These are phyloP conservation scores for Megalopta genalis DNA, from an alignment of 1,140 invertebrate genomes.

Conservation along the genomic window DNA sequence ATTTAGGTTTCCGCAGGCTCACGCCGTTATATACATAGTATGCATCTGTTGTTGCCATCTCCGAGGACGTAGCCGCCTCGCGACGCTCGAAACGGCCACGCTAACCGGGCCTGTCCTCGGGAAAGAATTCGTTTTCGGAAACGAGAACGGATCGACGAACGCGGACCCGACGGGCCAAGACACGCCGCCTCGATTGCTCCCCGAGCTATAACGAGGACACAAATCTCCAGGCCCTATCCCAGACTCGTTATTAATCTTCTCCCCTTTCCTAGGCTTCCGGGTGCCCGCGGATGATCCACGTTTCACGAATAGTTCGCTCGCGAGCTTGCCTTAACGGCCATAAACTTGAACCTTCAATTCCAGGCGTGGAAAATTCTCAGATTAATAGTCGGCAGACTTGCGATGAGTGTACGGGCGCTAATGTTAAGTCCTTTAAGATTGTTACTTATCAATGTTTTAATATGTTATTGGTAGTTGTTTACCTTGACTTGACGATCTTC, in stretches of 20 bases:
- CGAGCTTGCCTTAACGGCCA: constrained; percentile 22
- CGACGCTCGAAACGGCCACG: neutral
- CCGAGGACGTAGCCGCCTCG: neutral
- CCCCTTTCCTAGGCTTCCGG: neutral
- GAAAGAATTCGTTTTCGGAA: too few species aligned
- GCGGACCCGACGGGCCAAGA: too few species aligned
- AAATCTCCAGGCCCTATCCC: neutral
- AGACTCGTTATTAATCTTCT: too few species aligned
- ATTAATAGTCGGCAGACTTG: too few species aligned
- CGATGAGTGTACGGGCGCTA: too few species aligned
- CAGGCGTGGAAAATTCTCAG: too few species aligned
- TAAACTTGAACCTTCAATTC: constrained; percentile 37
- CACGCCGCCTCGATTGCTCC: too few species aligned
- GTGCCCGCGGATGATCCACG: constrained; percentile 9
- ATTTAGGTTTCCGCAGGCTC: neutral
- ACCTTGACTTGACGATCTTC: too few species aligned
- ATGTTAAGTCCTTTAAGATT: too few species aligned
- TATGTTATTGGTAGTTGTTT: too few species aligned
- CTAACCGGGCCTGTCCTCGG: neutral
- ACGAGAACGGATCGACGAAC: too few species aligned
- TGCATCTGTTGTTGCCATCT: neutral
- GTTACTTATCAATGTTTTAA: too few species aligned
- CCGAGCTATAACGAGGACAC: neutral
- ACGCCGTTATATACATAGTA: neutral
- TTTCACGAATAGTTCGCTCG: constrained; percentile 38